Base-by-base conservation (phyloP, 2,797 vertebrate genomes). In the Hydrocynus forskahlii region DNA sequence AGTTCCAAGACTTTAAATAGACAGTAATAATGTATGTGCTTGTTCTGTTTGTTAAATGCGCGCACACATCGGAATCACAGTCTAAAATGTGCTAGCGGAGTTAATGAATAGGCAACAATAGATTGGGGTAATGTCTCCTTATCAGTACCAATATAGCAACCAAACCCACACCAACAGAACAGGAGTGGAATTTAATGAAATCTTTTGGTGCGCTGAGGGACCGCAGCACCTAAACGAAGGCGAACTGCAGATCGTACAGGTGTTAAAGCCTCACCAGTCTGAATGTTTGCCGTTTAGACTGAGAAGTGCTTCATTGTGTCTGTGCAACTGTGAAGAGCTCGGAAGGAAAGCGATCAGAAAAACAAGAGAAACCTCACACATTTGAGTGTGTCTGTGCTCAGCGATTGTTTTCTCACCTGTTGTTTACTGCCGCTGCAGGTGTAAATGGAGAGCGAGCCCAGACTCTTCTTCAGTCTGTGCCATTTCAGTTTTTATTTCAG, bases 361-460 rank as follows among this genome's bases (percentile, higher is more conserved):
- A 67, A 67, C 14, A 10, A 64, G 45, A 1, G 16, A 23, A 52
- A 54, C 38, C 72, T 63, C 60, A 14, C 59, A 66, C 69, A 6
- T 29, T 38, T 2, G 8, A 43, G 29, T 23, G 62, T 73, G 40
- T 80, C 55, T 57, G 79, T 35, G 62, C 67, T 14, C 29, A 67
- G 16, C 17, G 17, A 48, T 74, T 55, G 48, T 73, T 74, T 74
- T 57, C 23, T 19, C 7, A 29, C n/a, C 16, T 12, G 43, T 66
- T 75, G 62, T 66, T 52, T 74, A 45, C 48, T 17, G n/a, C 29
- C 60, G 21, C 66, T 57, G 55, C 21, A 45, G 70, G 9, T 74
- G 70, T 45, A 57, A 66, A 74, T 64, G 8, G 70, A 45, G 62
- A 75, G 29, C 16, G 5, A 12, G 4, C 40, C 1, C 12, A 38